phyloP scores from a whole-genome alignment of 2,797 vertebrate genomes.

The Hydrophis major region DNA sequence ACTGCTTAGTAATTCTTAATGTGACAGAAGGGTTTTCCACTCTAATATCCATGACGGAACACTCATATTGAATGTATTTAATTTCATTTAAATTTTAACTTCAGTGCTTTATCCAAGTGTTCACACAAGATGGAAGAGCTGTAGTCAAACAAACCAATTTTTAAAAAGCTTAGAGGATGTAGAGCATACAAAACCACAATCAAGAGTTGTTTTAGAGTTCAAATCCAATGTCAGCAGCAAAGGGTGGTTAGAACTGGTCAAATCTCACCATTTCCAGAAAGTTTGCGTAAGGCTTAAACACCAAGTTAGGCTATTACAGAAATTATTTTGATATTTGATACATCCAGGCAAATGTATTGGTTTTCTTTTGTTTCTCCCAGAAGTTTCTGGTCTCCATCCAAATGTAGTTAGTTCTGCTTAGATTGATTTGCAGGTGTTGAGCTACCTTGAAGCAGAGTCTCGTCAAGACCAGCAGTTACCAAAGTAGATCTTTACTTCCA shows the following conservation, averaged over 20 bases:
- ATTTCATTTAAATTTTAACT: background rate
- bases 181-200: background rate
- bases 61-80: background rate
- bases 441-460: background rate
- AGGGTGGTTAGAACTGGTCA: background rate
- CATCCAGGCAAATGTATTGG: background rate
- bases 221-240: background rate
- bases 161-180: background rate
- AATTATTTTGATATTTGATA: background rate
- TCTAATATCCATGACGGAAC: background rate
- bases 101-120: background rate
- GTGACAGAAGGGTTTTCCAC: background rate
- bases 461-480: background rate
- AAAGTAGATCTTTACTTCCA: background rate
- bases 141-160: background rate
- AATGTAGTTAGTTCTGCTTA: background rate
- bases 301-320: background rate
- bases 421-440: background rate
- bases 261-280: background rate
- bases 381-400: background rate
- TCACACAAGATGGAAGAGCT: background rate
- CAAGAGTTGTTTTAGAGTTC: background rate
- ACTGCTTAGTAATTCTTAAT: background rate
- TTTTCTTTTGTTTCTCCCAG: background rate
- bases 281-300: background rate